Evolutionary conservation across 2,888 invertebrate species (phyloP).

Genomic region (Ormyrus nitidulus): DNA sequence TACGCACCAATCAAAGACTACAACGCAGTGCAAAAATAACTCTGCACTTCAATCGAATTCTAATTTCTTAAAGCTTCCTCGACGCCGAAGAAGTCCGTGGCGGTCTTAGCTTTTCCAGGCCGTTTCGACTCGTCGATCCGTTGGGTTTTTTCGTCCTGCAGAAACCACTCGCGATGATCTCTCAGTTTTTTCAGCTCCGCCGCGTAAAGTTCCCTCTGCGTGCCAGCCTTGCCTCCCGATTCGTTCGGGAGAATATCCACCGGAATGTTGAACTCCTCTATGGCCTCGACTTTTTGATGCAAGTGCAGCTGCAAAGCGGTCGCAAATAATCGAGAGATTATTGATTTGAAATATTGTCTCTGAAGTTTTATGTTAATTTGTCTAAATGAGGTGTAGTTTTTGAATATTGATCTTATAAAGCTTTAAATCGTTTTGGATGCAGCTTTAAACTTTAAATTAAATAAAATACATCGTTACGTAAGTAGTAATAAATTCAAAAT

Average conservation of each 20-base stretch:
- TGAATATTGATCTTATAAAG: too few species aligned
- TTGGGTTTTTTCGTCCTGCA: conserved; percentile 77
- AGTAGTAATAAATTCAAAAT: too few species aligned
- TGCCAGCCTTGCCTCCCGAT: conserved; percentile 79
- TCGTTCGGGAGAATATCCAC: conserved; percentile 80
- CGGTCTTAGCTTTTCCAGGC: conserved; percentile 77
- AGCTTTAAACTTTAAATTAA: too few species aligned
- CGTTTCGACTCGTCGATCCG: conserved; percentile 80
- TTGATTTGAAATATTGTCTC: too few species aligned
- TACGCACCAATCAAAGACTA: too few species aligned
- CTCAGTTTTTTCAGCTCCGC: conserved; percentile 65
- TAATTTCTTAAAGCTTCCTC: conserved; percentile 86
- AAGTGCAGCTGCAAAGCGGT: conserved; percentile 69
- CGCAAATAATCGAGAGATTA: too few species aligned
- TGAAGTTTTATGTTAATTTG: too few species aligned
- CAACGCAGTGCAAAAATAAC: too few species aligned
- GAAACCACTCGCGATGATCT: conserved; percentile 71
- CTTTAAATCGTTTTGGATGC: too few species aligned
- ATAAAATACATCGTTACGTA: too few species aligned
- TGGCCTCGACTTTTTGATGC: conserved; percentile 76
- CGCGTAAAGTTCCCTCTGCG: conserved; percentile 64
- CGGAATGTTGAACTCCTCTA: conserved; percentile 75
- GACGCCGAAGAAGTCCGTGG: conserved; percentile 81
- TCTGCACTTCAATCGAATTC: conserved; percentile 71
- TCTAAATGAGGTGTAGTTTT: too few species aligned